Percentiles rank a stretch among this genome's conserved stretches.
These are phyloP conservation scores for Sitobion miscanthi DNA, from an alignment of 1,140 invertebrate species.

Conservation along the genomic window DNA sequence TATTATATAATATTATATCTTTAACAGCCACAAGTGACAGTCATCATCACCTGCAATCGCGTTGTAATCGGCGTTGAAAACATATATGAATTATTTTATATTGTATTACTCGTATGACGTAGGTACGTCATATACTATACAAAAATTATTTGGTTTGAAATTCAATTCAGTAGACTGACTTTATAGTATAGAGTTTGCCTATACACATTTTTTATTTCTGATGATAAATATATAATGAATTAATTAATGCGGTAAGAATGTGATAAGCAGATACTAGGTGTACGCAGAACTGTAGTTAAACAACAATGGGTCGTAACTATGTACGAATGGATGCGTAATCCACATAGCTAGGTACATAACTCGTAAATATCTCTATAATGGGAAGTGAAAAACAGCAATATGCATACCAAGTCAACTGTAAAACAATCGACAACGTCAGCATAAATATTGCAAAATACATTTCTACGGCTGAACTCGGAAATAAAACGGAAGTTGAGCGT, in stretches of 20 bases:
- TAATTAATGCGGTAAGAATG: neutral
- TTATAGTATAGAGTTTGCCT: too few species aligned
- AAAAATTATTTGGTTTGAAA: neutral
- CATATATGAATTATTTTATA: neutral
- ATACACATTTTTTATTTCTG: neutral
- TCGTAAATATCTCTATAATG: neutral
- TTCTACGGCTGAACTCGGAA: neutral
- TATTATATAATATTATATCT: neutral
- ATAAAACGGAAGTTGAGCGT: neutral
- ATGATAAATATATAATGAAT: neutral
- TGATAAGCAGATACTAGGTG: neutral
- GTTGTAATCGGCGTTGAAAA: neutral
- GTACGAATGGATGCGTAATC: neutral
- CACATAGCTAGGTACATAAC: neutral
- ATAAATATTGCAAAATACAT: neutral
- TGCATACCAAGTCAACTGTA: neutral
- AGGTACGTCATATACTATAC: neutral
- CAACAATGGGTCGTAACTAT: neutral
- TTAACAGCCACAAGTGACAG: too few species aligned
- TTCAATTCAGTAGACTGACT: neutral
- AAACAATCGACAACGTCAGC: neutral
- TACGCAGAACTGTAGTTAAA: neutral
- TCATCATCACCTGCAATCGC: too few species aligned
- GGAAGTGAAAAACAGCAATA: neutral
- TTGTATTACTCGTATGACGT: neutral